Percentiles rank a stretch among this genome's conserved stretches.
Evolutionary conservation across 2,888 invertebrate genomes (phyloP).

Genomic region (Pseudanteris insignis): DNA sequence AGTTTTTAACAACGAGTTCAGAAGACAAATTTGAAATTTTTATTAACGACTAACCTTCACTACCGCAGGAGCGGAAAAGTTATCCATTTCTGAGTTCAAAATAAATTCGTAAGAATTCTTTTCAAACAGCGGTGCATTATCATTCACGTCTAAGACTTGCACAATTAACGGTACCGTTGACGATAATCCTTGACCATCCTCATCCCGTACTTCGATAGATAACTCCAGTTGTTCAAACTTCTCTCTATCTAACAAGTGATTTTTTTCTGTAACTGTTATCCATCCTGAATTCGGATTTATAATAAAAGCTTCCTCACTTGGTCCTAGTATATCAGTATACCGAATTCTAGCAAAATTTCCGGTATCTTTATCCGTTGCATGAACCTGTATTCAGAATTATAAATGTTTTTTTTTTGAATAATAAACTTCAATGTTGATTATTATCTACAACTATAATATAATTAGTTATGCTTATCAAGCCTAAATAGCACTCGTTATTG

Average conservation of each 20-base stretch:
- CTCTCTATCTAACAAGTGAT: slow-evolving; percentile 84
- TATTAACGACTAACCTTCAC: slow-evolving; percentile 69
- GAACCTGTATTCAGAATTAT: no score
- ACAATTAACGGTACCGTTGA: slow-evolving; percentile 79
- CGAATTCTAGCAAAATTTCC: slow-evolving; percentile 80
- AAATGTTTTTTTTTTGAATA: background rate
- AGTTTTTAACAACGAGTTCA: no score
- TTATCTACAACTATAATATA: no score
- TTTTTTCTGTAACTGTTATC: slow-evolving; percentile 80
- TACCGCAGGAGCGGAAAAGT: slow-evolving; percentile 81
- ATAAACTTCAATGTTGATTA: no score
- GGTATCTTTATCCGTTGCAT: slow-evolving; percentile 84
- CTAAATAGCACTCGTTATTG: no score
- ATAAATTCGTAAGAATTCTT: slow-evolving; percentile 83
- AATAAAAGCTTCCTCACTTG: slow-evolving; percentile 79
- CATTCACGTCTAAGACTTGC: slow-evolving; percentile 82
- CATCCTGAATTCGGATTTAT: slow-evolving; percentile 82
- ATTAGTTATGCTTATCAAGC: no score
- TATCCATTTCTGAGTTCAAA: slow-evolving; percentile 76
- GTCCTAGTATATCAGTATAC: slow-evolving; percentile 81
- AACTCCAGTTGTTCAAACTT: slow-evolving; percentile 79
- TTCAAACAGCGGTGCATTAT: slow-evolving; percentile 86
- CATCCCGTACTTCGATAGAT: slow-evolving; percentile 87
- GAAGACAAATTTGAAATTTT: no score
- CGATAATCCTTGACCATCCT: slow-evolving; percentile 81